Evolutionary conservation across 1,140 invertebrate species (phyloP), one percentile per base, ranked within the genome.

Genomic region (Heliconius hewitsoni): DNA sequence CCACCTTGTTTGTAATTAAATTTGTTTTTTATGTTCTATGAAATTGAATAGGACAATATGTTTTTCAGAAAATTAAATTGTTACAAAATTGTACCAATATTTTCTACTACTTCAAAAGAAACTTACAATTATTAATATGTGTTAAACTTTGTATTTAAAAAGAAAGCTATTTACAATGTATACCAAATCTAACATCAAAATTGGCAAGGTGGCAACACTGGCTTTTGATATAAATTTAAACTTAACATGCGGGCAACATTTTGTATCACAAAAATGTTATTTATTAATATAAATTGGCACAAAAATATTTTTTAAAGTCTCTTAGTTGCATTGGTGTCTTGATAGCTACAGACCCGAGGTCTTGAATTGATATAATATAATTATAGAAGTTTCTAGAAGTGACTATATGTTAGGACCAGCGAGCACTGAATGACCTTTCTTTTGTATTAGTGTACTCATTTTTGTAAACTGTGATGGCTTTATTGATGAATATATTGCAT

Each of bases 311-410:
- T 19, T 74, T 52, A 74, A 37, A 52, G 46, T 71, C 34, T 27
- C 34, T 9, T 73, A 50, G 74, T 76, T 73, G 70, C 74, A 46
- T 73, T 50, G 60, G 50, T n/a, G 74, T 73, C 52, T 73, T 66
- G 66, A 76, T 73, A 30, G 27, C 50, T 74, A 27, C 9, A 66
- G 60, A n/a, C 60, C 60, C 1, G 46, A 74, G 52, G 57, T n/a
- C n/a, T 70, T 78, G 76, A 78, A 78, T 78, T 73, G 71, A 78
- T 78, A 27, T 66, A 66, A 66, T 66, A 30, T 66, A 66, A 66
- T 27, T 16, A 66, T 66, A 66, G 27, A 27, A 66, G 23, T 66
- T n/a, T 73, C 39, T 78, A 73, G 50, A 70, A 72, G 37, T 71
- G 76, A 52, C 34, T 60, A 30, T 57, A 57, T 46, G 50, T 23